Base-by-base conservation (phyloP, 2,888 invertebrate species). In the Noctua janthina region DNA sequence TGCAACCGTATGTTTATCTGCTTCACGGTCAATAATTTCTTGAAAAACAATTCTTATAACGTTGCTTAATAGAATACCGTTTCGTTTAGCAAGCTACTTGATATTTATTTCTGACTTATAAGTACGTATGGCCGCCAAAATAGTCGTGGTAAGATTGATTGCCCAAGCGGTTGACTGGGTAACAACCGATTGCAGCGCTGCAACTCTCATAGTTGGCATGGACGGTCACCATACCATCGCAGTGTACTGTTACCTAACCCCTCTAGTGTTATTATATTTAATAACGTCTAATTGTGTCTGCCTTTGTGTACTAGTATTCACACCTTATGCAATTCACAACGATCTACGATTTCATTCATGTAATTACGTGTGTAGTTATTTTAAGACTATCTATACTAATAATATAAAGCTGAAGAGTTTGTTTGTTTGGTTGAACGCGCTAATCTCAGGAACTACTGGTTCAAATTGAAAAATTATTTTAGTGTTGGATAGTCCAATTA, bases 171-270 rank as follows among this genome's bases (percentile, higher is more conserved):
- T 85, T 81, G 86, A 72, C 90, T 83, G 92, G 92, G 92, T 93
- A 93, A 91, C 92, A 92, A 93, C 90, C 91, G 94, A 94, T 94
- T 95, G 94, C 94, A 91, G 92, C 92, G 92, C 93, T 95, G 94
- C 93, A 89, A 92, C 91, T 93, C 91, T 86, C 83, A 90, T 85
- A 89, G 84, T 88, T 82, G 81, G 90, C 93, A 92, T 91, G 91
- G 92, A 91, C 86, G 85, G 81, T 71, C 82, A 84, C 86, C 88
- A 87, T 84, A 88, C 83, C 85, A 84, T 79, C 68, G 70, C 78
- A 78, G 80, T 79, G 72, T 76, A 46, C 74, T 74, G 84, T 92
- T 92, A 87, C 90, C 87, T 87, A 91, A 93, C 89, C 83, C 78
- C 89, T 88, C 84, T 84, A 84, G 17, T 49, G 87, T 90, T 92